Conservation (phyloP, 2,797 vertebrate species). For the Thamnophis elegans region DNA sequence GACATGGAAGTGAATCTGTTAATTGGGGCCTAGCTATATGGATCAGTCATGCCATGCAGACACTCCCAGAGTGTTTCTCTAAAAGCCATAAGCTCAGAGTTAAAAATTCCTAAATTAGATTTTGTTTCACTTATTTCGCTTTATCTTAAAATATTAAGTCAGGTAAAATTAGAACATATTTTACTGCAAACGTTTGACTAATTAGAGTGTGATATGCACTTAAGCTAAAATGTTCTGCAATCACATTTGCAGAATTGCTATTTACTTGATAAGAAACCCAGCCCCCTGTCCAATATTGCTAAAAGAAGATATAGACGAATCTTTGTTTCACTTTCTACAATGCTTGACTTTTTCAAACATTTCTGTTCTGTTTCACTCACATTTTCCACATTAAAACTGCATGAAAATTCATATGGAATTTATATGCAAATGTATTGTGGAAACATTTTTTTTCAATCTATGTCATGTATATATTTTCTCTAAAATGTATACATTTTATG, state of each 20-base stretch:
- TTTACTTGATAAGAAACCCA: background rate
- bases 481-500: background rate
- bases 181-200: background rate
- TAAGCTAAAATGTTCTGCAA: background rate
- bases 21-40: background rate
- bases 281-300: background rate
- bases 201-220: background rate
- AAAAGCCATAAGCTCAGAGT: background rate
- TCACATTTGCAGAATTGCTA: background rate
- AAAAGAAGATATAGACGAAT: background rate
- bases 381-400: background rate
- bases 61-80: background rate
- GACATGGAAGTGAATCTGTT: background rate
- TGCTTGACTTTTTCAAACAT: background rate
- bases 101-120: background rate
- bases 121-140: background rate
- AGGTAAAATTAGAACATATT: background rate
- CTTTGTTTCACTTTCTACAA: background rate
- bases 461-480: background rate
- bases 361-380: background rate
- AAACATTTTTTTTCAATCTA: background rate
- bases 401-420: background rate
- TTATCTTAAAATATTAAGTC: background rate
- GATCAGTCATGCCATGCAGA: background rate
- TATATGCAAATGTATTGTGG: background rate